Evolutionary conservation across 2,888 invertebrate genomes (phyloP), one percentile per base, ranked within the genome.

Genomic region (Macrophya alboannulata): DNA sequence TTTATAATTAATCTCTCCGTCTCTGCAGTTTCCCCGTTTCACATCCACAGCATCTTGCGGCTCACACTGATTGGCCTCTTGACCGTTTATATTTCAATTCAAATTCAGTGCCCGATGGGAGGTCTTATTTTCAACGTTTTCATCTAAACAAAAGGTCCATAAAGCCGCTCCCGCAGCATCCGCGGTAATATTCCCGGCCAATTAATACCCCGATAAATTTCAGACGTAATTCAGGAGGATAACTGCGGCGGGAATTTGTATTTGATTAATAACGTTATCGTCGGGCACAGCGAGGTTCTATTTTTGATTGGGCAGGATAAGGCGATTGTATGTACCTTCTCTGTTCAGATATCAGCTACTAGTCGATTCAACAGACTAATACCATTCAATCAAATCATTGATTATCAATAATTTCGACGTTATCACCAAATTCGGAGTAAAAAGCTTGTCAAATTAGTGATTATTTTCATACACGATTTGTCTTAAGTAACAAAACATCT

Each of bases 1-100:
- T 40, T 71, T 71, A 51, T 51, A 71, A 71, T 71, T 71, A 71
- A 71, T 71, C 37, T 4, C 17, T 40, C 0, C 17, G 12, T 40
- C 2, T n/a, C 10, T 25, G 59, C 59, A 37, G 71, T 40, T 71
- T 71, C 37, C 40, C 71, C 2, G 4, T 37, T 37, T 40, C 40
- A 1, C 4, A 4, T 51, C n/a, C 59, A 62, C 37, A 40, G 17
- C 40, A 40, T 15, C 71, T 71, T 71, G 17, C 17, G 4, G 71
- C 15, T 37, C 1, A 15, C 17, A 40, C 17, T 40, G 71, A 71
- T 71, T 71, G 71, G 37, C 71, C 71, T 40, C 71, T 71, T 40
- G 71, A 71, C 40, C 71, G 71, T 71, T 40, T 17, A 71, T 40
- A 71, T 71, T 71, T n/a, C 0, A 71, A 71, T 40, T 5, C 71